phyloP scores from a whole-genome alignment of 2,113 vertebrate genomes.

The Seriola rivoliana region DNA sequence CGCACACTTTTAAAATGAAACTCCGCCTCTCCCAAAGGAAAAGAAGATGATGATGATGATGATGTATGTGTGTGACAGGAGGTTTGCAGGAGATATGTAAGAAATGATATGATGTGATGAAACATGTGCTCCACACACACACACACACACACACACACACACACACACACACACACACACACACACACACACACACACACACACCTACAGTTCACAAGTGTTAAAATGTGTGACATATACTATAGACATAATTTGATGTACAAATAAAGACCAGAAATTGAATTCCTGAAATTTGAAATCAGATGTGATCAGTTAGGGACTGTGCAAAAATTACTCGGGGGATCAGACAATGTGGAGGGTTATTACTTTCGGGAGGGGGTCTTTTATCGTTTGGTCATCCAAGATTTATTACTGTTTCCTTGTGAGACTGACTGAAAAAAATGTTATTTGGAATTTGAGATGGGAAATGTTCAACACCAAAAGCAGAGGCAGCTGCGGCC shows the following conservation, averaged over 20 bases:
- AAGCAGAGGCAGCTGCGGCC: no score
- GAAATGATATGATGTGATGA: constrained; percentile 4
- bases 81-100: background rate
- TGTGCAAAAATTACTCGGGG: no score
- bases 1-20: background rate
- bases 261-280: background rate
- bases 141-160: background rate
- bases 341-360: no score
- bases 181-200: background rate
- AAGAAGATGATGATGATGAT: constrained; percentile 17
- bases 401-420: no score
- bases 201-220: background rate
- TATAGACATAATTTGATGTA: background rate
- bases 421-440: no score
- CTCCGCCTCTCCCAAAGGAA: background rate
- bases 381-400: no score
- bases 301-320: background rate
- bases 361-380: no score
- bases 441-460: no score
- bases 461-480: no score
- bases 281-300: background rate
- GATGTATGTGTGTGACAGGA: background rate
- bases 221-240: background rate
- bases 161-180: background rate
- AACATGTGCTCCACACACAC: constrained; percentile 13